phyloP scores from a whole-genome alignment of 2,113 vertebrate species.

The Gavia stellata region DNA sequence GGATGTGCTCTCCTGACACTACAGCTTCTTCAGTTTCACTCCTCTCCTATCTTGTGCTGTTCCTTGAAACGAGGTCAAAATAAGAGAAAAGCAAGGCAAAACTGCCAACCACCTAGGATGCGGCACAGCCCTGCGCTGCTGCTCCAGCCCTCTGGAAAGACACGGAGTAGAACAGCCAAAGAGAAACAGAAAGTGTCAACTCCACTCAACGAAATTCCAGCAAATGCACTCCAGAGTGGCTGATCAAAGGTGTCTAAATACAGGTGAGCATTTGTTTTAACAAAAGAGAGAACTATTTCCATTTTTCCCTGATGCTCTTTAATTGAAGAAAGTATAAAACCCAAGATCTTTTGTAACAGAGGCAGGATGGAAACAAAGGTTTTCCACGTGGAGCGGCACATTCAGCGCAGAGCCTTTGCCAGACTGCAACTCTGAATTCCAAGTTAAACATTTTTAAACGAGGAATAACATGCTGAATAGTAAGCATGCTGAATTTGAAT shows the following conservation, averaged over 20 bases:
- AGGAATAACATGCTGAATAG: background rate
- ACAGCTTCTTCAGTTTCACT: background rate
- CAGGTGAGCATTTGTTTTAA: background rate
- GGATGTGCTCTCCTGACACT: background rate
- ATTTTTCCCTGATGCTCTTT: background rate
- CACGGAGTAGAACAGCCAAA: background rate
- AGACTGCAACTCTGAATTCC: background rate
- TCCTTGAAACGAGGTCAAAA: background rate
- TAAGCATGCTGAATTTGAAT: background rate
- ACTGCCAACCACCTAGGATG: background rate
- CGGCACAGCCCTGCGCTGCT: fast-evolving
- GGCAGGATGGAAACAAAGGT: background rate
- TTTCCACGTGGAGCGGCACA: background rate
- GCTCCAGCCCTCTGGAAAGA: background rate
- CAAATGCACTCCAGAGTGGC: background rate
- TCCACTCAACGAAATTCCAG: background rate
- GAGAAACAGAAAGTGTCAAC: background rate
- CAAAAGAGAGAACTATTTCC: background rate
- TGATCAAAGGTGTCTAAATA: background rate
- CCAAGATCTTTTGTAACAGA: background rate
- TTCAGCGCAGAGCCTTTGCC: background rate
- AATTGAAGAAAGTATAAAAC: background rate
- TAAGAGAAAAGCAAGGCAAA: background rate
- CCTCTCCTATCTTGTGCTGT: background rate
- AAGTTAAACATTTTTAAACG: background rate